Evolutionary conservation across 2,797 vertebrate genomes (phyloP).

Genomic region (Macropodus opercularis): DNA sequence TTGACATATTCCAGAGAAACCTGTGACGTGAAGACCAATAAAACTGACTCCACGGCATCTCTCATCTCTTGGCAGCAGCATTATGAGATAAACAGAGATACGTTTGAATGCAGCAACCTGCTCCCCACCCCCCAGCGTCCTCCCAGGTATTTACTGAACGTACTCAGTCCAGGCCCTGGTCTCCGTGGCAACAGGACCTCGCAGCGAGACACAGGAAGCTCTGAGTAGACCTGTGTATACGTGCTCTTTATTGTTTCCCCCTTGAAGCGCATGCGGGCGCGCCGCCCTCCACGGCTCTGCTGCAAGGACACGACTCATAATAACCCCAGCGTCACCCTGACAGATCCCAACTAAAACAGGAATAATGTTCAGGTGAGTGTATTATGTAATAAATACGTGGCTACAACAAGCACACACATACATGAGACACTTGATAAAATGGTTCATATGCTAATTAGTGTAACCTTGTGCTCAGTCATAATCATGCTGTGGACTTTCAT

Average conservation of each 20-base stretch:
- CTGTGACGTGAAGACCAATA: conserved; percentile 12
- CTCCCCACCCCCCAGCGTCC: conserved; percentile 22
- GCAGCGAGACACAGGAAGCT: conserved; percentile 53
- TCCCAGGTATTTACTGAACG: conserved; percentile 53
- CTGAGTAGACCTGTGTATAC: conserved; percentile 28
- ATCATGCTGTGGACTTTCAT: background rate
- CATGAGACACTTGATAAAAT: background rate
- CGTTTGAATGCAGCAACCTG: conserved; percentile 41
- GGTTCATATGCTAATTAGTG: background rate
- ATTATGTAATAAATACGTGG: conserved; percentile 17
- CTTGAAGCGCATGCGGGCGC: conserved; percentile 43
- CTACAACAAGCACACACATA: background rate
- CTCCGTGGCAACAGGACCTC: conserved; percentile 64
- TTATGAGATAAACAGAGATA: conserved; percentile 37
- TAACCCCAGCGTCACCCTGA: conserved; percentile 26
- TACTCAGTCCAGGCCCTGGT: conserved; percentile 44
- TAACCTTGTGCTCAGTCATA: background rate
- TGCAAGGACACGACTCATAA: conserved; percentile 50
- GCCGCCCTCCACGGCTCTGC: conserved; percentile 37
- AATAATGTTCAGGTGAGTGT: conserved; percentile 2
- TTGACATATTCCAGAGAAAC: background rate
- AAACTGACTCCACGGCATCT: conserved; percentile 10
- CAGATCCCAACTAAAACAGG: background rate
- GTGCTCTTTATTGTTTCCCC: conserved; percentile 38
- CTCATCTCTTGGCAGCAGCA: conserved; percentile 22